Evolutionary conservation across 1,140 invertebrate species (phyloP).

Genomic region (Drosophila carrolli): DNA sequence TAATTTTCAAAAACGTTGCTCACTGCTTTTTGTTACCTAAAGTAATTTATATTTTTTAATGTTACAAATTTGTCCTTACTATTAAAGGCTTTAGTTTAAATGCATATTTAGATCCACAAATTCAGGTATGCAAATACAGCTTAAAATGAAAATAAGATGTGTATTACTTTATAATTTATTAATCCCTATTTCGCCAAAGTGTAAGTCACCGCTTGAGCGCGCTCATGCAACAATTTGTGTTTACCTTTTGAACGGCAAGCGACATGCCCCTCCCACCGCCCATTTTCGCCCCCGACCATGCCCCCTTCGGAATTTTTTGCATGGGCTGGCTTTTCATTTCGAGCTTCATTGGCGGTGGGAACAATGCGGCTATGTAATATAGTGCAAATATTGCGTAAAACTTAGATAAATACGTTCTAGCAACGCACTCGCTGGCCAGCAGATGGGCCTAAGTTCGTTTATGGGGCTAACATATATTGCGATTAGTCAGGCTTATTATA

Average conservation of each 20-base stretch:
- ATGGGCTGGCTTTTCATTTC: slow-evolving; percentile 57
- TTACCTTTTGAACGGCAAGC: slow-evolving; percentile 42
- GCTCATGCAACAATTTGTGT: slow-evolving; percentile 49
- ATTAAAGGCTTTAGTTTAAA: no score
- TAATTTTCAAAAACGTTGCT: no score
- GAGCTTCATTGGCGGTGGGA: slow-evolving; percentile 67
- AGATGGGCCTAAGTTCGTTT: slow-evolving; percentile 21
- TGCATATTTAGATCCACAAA: no score
- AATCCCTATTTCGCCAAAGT: neutral
- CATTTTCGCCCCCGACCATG: neutral
- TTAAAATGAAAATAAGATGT: no score
- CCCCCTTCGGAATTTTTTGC: slow-evolving; percentile 8
- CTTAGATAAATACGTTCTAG: slow-evolving; percentile 76
- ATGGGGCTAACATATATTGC: neutral
- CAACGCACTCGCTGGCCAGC: slow-evolving; percentile 36
- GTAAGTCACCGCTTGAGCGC: slow-evolving; percentile 28
- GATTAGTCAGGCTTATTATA: neutral
- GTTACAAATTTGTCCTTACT: no score
- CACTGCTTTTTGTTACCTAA: no score
- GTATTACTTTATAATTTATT: neutral
- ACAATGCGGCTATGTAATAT: slow-evolving; percentile 81
- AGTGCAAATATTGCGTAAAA: slow-evolving; percentile 80
- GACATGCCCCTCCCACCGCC: neutral
- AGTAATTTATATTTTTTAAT: no score
- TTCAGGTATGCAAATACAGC: no score